A percentile compares a stretch with the other conserved stretches of the same genome.
Conservation (phyloP, 1,140 invertebrate species). For the Trachelipus rathkii region DNA sequence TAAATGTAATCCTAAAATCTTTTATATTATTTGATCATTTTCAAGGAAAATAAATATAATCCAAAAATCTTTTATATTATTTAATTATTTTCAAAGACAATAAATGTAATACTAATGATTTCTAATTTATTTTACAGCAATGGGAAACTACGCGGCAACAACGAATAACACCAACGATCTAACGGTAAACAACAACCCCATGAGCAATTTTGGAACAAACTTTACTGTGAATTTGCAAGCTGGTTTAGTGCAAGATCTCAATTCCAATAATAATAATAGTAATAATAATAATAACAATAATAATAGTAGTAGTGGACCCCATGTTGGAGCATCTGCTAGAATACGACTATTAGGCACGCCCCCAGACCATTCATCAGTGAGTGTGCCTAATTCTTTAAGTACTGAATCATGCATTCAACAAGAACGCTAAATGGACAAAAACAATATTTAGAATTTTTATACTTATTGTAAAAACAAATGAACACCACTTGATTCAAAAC, state of each 20-base stretch:
- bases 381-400: not conserved
- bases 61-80: no score
- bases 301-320: not conserved
- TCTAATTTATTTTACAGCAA: not conserved
- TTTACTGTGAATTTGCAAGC: not conserved
- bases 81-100: no score
- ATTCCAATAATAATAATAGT: not conserved
- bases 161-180: not conserved
- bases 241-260: not conserved
- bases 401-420: conserved; percentile 6
- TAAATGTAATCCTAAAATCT: no score
- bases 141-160: not conserved
- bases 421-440: not conserved
- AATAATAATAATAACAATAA: not conserved
- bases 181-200: not conserved
- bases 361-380: not conserved
- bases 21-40: no score
- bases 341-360: not conserved
- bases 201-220: not conserved
- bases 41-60: no score
- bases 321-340: not conserved
- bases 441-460: no score
- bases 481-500: no score
- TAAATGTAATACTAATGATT: no score
- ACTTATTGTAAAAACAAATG: no score